A percentile compares a stretch with the other conserved stretches of the same genome.
phyloP scores from a whole-genome alignment of 2,888 invertebrate species.

The Papilio elwesi region DNA sequence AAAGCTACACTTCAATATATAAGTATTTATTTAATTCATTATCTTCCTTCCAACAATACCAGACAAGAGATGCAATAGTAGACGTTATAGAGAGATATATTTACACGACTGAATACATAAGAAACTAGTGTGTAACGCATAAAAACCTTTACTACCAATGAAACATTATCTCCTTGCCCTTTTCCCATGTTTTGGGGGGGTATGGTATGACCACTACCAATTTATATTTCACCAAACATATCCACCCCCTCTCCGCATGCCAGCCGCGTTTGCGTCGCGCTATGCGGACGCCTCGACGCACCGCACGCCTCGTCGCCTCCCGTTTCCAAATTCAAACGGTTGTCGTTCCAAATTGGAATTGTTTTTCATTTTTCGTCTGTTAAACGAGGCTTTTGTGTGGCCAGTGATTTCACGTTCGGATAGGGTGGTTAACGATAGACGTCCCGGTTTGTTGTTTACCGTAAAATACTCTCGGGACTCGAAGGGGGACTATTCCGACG shows the following conservation, averaged over 20 bases:
- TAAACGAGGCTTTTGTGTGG: slow-evolving; percentile 65
- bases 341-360: slow-evolving; percentile 80
- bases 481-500: slow-evolving; percentile 27
- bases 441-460: slow-evolving; percentile 39
- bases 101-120: too few species aligned
- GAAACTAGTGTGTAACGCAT: too few species aligned
- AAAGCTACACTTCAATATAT: too few species aligned
- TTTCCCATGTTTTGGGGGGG: too few species aligned
- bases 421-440: slow-evolving; percentile 49
- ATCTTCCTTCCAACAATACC: too few species aligned
- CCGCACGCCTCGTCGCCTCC: slow-evolving; percentile 50
- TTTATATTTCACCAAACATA: too few species aligned
- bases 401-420: slow-evolving; percentile 66
- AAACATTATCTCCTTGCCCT: too few species aligned
- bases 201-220: neutral
- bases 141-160: neutral
- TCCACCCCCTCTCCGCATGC: slow-evolving; percentile 19
- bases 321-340: slow-evolving; percentile 75
- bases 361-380: slow-evolving; percentile 78
- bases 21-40: too few species aligned
- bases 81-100: too few species aligned
- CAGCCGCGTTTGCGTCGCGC: slow-evolving; percentile 56
- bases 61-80: too few species aligned
- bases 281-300: slow-evolving; percentile 55
- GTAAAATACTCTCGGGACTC: slow-evolving; percentile 36